Conservation (phyloP, 2,113 vertebrate genomes). For the Silurus glanis region DNA sequence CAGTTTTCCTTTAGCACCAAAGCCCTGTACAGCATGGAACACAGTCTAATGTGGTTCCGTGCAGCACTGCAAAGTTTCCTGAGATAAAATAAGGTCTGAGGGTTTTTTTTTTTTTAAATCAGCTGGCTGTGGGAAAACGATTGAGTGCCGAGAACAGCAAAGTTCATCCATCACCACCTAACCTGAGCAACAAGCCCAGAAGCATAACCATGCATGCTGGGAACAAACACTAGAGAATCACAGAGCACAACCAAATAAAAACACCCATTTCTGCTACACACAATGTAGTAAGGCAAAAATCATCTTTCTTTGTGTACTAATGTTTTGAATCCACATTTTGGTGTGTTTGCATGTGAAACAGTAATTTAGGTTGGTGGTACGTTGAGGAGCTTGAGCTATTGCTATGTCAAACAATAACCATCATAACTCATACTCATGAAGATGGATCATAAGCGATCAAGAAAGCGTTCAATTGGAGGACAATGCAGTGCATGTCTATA, state of each 20-base stretch:
- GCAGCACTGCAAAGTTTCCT: background rate
- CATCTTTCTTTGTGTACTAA: background rate
- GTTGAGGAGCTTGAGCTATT: background rate
- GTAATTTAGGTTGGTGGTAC: background rate
- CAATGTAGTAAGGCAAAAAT: background rate
- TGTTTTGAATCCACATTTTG: background rate
- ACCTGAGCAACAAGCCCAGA: conserved; percentile 6
- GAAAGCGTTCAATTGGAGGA: background rate
- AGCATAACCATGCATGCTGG: background rate
- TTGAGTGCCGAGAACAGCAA: conserved; percentile 10
- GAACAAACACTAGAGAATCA: background rate
- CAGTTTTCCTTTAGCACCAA: background rate
- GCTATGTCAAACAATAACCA: background rate
- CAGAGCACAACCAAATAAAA: background rate
- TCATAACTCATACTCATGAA: background rate
- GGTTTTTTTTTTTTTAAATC: conserved; percentile 20
- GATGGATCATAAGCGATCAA: background rate
- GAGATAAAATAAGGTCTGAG: conserved; percentile 23
- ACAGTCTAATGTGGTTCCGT: background rate
- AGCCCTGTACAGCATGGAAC: background rate
- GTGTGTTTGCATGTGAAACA: conserved; percentile 1
- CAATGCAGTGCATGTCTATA: too few relatives aligned
- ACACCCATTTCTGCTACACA: background rate
- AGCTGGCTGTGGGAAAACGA: conserved; percentile 5
- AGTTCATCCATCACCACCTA: conserved; percentile 24